Evolutionary conservation across 1,140 invertebrate species (phyloP).

Genomic region (Microplitis demolitor): DNA sequence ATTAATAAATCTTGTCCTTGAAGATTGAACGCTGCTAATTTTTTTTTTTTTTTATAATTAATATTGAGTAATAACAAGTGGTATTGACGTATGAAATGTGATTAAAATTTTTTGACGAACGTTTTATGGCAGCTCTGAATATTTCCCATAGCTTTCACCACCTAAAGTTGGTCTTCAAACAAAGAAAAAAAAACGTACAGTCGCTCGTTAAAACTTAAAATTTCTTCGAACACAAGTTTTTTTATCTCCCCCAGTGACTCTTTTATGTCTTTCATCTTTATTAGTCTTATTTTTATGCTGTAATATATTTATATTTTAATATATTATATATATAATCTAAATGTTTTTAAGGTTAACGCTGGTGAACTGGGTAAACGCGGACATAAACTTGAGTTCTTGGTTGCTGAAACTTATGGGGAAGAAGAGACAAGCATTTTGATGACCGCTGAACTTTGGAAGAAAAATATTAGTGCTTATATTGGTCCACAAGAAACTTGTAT

Average conservation of each 20-base stretch:
- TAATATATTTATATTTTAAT: background rate
- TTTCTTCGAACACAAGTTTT: background rate
- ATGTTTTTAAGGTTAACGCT: slow-evolving; percentile 60
- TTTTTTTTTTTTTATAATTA: background rate
- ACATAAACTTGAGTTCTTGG: slow-evolving; percentile 77
- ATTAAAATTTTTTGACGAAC: background rate
- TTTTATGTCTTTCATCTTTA: background rate
- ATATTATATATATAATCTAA: background rate
- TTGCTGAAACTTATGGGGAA: slow-evolving; percentile 91
- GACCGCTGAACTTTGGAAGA: slow-evolving; percentile 85
- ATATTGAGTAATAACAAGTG: too few species aligned
- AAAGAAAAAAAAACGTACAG: slow-evolving; percentile 9
- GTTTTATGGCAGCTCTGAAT: background rate
- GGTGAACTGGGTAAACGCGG: slow-evolving; percentile 66
- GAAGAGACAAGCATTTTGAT: slow-evolving; percentile 84
- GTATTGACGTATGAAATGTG: background rate
- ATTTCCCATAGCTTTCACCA: slow-evolving; percentile 19
- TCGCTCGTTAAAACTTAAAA: background rate
- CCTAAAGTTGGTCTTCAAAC: background rate
- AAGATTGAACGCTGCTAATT: too few species aligned
- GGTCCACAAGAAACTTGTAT: slow-evolving; percentile 95
- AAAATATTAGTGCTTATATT: slow-evolving; percentile 87
- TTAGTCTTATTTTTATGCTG: background rate
- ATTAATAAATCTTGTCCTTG: too few species aligned
- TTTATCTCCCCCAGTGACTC: background rate